A percentile compares a stretch with the other conserved stretches of the same genome.
Evolutionary conservation across 2,113 vertebrate species (phyloP).

Genomic region (Protobothrops mucrosquamatus): DNA sequence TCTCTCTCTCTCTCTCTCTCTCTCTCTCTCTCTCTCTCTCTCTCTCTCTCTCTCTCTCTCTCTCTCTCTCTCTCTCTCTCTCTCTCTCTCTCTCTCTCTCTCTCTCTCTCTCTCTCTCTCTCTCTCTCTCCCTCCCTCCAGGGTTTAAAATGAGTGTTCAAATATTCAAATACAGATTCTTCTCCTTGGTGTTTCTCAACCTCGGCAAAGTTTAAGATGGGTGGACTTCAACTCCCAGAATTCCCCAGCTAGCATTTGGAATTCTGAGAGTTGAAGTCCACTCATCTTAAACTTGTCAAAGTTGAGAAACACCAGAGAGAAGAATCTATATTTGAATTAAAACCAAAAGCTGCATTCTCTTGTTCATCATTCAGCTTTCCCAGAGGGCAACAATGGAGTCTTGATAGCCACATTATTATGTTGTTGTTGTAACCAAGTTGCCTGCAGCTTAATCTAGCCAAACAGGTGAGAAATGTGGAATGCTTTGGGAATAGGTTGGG

Average conservation of each 20-base stretch:
- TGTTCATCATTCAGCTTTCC: neutral
- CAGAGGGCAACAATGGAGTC: neutral
- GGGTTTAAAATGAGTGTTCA: neutral
- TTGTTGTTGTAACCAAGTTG: neutral
- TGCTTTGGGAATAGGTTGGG: neutral
- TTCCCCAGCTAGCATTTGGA: too few relatives aligned
- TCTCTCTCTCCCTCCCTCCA: too few relatives aligned
- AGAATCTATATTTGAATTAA: neutral
- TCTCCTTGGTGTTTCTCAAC: neutral
- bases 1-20: too few relatives aligned
- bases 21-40: rapidly evolving
- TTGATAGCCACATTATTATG: neutral
- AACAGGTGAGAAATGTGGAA: neutral
- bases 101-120: too few relatives aligned
- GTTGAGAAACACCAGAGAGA: neutral
- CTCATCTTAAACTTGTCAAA: neutral
- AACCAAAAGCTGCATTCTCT: neutral
- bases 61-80: too few relatives aligned
- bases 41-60: too few relatives aligned
- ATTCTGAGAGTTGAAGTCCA: too few relatives aligned
- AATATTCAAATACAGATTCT: neutral
- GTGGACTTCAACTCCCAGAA: neutral
- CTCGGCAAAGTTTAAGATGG: neutral
- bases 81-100: too few relatives aligned
- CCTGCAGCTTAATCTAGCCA: neutral